Conservation (phyloP, 2,888 invertebrate genomes). For the Rhamphomyia laevipes region DNA sequence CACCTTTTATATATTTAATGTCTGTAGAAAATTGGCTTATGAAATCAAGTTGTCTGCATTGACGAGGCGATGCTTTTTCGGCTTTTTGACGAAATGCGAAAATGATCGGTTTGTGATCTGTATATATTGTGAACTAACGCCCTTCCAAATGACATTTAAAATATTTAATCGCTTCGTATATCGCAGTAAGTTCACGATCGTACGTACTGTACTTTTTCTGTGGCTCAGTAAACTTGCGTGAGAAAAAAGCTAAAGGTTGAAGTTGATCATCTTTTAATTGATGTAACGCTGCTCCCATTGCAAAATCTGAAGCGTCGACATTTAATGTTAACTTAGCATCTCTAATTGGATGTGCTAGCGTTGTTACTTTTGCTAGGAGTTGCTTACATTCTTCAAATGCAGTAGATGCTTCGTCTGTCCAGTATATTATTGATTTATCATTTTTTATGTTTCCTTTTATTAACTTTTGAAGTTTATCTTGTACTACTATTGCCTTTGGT, state of each 20-base stretch:
- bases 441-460: background rate
- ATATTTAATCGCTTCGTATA: too few species aligned
- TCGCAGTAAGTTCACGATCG: too few species aligned
- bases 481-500: background rate
- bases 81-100: constrained; percentile 20
- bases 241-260: too few species aligned
- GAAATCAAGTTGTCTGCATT: constrained; percentile 24
- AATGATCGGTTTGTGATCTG: constrained; percentile 26
- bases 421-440: background rate
- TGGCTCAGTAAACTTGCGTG: too few species aligned
- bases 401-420: too few species aligned
- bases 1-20: too few species aligned
- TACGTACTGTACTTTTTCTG: too few species aligned
- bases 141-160: too few species aligned
- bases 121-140: too few species aligned
- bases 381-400: background rate
- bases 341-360: too few species aligned
- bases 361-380: background rate
- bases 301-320: constrained; percentile 23
- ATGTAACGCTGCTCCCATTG: constrained; percentile 30
- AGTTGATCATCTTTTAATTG: too few species aligned
- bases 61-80: constrained; percentile 24
- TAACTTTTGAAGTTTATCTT: too few species aligned
- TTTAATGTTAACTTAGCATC: constrained; percentile 11
- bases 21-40: constrained; percentile 13